Evolutionary conservation across 2,797 vertebrate genomes (phyloP), one percentile per base, ranked within the genome.

Genomic region (Anabacerthia variegaticeps): DNA sequence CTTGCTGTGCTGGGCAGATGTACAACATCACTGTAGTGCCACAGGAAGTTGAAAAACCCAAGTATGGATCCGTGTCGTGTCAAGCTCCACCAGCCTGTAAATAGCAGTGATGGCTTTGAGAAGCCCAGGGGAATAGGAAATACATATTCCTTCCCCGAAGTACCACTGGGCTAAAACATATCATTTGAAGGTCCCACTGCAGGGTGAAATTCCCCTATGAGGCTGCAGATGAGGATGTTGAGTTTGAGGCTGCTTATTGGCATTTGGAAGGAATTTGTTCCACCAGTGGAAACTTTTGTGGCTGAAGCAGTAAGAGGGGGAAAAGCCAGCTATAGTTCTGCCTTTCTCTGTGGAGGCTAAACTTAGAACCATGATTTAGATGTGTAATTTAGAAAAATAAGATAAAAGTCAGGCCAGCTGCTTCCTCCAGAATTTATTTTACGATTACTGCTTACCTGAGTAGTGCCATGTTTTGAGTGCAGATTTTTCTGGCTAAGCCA

Each of bases 251-350:
- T 68, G 34, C 68, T 80, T 26, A 14, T 26, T 79, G 78, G 81
- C 63, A 66, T 92, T 88, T 79, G 71, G 83, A 93, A 86, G 41
- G 85, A 89, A 91, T 95, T 81, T 90, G 11, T 94, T 93, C 58
- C 5, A 4, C 83, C 83, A 79, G 72, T 48, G 92, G 93, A 94
- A 95, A 95, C 55, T 94, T 95, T 30, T 79, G 79, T 55, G 90
- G 93, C 75, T 1, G 2, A 75, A 93, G 59, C 61, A 72, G 78
- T 51, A 51, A 41, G 68, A 67, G 61, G 65, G 34, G 23, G 87
- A 17, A 85, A 80, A 91, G 30, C 22, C 81, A 92, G 46, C 73
- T 67, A 65, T 86, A 72, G 37, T 90, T 74, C 72, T 84, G 65
- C 61, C 82, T 85, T 80, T 77, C 75, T 75, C 54, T 65, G 21